These are phyloP conservation scores for Xiphydria camelus DNA, from an alignment of 2,888 invertebrate species.

Conservation along the genomic window DNA sequence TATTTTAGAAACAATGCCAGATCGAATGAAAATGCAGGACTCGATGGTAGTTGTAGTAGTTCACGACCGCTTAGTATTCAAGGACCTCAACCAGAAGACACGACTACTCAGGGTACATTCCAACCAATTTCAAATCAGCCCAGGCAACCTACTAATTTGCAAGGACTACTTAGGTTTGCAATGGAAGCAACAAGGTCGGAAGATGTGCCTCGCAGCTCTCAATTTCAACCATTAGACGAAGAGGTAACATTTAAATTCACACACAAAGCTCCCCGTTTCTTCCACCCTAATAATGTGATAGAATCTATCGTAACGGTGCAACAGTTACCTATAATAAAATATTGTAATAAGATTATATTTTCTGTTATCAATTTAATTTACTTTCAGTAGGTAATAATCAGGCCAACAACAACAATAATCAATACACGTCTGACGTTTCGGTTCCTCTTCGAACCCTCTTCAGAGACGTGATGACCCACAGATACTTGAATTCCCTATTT, in stretches of 20 bases:
- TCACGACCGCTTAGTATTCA: slow-evolving; percentile 49
- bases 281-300: no score
- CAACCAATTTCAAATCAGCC: slow-evolving; percentile 44
- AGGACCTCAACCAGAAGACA: slow-evolving; percentile 34
- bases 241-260: no score
- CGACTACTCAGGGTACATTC: slow-evolving; percentile 16
- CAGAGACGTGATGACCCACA: no score
- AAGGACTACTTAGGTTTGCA: slow-evolving; percentile 71
- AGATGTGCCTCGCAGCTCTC: slow-evolving; percentile 61
- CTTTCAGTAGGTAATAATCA: no score
- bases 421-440: no score
- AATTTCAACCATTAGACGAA: slow-evolving; percentile 65
- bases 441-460: no score
- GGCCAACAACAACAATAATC: no score
- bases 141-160: slow-evolving; percentile 52
- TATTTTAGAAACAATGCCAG: slow-evolving; percentile 24
- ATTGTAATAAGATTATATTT: slow-evolving; percentile 1
- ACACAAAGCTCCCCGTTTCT: no score
- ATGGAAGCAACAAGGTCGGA: slow-evolving; percentile 69
- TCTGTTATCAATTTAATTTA: slow-evolving; percentile 5
- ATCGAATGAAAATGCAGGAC: slow-evolving; percentile 16
- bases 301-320: no score
- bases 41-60: slow-evolving; percentile 35
- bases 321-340: not conserved
- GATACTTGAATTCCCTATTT: no score